Conservation (phyloP, 30 jellyfish, hydroid and myxozoan species). For the Cassiopea xamachana region DNA sequence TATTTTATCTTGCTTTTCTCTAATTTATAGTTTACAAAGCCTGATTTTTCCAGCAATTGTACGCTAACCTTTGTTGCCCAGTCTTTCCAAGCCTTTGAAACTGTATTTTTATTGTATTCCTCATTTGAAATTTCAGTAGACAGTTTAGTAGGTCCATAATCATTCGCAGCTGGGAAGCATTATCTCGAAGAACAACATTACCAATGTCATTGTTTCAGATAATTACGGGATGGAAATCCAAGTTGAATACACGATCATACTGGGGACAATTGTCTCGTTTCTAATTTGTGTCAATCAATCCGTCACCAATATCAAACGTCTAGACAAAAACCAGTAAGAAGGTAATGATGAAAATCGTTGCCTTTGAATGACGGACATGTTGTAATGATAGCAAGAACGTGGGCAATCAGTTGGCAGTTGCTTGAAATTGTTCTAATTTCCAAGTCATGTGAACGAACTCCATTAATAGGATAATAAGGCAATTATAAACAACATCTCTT, state of each 20-base stretch:
- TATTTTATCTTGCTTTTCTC: slow-evolving; percentile 11
- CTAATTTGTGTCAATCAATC: slow-evolving; percentile 39
- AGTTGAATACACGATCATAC: not conserved
- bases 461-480: no score
- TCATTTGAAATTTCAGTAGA: not conserved
- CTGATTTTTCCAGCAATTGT: not conserved
- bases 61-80: not conserved
- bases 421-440: not conserved
- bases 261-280: slow-evolving; percentile 12
- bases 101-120: not conserved
- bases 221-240: not conserved
- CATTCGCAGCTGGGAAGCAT: slow-evolving; percentile 8
- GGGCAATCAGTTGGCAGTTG: not conserved
- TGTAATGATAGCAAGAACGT: not conserved
- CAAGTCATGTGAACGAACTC: not conserved
- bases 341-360: not conserved
- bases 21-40: slow-evolving; percentile 1
- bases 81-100: not conserved
- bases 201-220: not conserved
- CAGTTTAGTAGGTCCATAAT: not conserved
- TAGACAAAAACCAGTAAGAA: slow-evolving; percentile 30
- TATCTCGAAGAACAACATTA: not conserved
- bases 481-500: no score
- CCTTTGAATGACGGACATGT: not conserved
- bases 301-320: not conserved